phyloP scores from a whole-genome alignment of 2,113 vertebrate genomes.

The Ochotona curzoniae region DNA sequence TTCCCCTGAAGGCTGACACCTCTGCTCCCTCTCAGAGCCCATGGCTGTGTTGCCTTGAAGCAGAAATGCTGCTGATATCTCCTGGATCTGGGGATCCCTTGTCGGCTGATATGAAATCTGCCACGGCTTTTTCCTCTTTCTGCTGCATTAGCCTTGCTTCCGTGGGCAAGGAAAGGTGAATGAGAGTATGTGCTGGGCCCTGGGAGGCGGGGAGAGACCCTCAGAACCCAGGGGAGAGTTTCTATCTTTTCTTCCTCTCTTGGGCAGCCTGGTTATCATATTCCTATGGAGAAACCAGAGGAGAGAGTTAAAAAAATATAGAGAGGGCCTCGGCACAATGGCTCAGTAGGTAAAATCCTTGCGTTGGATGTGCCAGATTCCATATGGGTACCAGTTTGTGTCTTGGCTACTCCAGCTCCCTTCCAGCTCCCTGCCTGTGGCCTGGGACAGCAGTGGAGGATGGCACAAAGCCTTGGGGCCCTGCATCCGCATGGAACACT shows the following conservation, averaged over 20 bases:
- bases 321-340: too few relatives aligned
- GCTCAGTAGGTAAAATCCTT: too few relatives aligned
- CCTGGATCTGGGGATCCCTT: neutral
- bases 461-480: too few relatives aligned
- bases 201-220: neutral
- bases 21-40: neutral
- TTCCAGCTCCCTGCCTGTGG: too few relatives aligned
- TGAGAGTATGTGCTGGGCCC: neutral
- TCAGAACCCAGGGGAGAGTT: neutral
- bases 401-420: too few relatives aligned
- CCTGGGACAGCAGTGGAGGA: too few relatives aligned
- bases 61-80: neutral
- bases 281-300: slow-evolving; percentile 19
- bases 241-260: neutral
- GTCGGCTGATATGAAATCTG: neutral
- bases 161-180: neutral
- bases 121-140: neutral
- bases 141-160: neutral
- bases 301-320: slow-evolving; percentile 38
- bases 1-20: too few relatives aligned
- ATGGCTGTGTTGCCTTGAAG: neutral
- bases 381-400: too few relatives aligned
- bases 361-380: too few relatives aligned
- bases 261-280: slow-evolving; percentile 4
- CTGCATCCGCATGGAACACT: too few relatives aligned